Conservation (phyloP, 2,797 vertebrate species). For the Sandelia bainsii region DNA sequence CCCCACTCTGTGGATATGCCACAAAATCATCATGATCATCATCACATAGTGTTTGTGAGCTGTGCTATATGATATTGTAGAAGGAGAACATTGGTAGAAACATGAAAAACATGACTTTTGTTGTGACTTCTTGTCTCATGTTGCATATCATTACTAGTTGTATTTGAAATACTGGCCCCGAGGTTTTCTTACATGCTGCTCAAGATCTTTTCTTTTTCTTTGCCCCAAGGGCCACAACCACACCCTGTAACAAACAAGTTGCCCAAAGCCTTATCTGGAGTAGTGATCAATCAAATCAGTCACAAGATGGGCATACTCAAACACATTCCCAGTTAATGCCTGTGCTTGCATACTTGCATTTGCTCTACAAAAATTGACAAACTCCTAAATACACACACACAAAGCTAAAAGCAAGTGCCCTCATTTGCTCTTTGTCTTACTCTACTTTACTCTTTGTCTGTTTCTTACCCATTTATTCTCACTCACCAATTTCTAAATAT, state of each 20-base stretch:
- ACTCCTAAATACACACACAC: neutral
- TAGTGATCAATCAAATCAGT: constrained; percentile 38
- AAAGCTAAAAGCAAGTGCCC: neutral
- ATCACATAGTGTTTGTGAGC: too few relatives aligned
- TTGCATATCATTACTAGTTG: neutral
- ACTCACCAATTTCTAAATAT: constrained; percentile 20
- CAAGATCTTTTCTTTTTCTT: constrained; percentile 22
- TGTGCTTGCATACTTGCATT: neutral
- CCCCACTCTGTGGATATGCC: neutral
- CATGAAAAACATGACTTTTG: neutral
- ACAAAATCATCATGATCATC: neutral
- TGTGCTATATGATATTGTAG: neutral
- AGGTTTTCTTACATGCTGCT: neutral
- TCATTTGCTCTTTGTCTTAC: neutral
- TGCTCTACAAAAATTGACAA: constrained; percentile 1
- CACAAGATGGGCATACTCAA: neutral
- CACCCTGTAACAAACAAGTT: constrained; percentile 56
- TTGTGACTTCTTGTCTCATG: neutral
- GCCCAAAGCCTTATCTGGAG: constrained; percentile 41
- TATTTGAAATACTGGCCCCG: constrained; percentile 31
- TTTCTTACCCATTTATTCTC: constrained; percentile 13
- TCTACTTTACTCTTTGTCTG: neutral
- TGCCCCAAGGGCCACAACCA: constrained; percentile 21
- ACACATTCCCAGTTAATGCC: neutral
- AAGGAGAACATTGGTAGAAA: neutral